Base-by-base conservation (phyloP, 53 echinoderm and acorn worm genomes). In the Stichopus horrens region DNA sequence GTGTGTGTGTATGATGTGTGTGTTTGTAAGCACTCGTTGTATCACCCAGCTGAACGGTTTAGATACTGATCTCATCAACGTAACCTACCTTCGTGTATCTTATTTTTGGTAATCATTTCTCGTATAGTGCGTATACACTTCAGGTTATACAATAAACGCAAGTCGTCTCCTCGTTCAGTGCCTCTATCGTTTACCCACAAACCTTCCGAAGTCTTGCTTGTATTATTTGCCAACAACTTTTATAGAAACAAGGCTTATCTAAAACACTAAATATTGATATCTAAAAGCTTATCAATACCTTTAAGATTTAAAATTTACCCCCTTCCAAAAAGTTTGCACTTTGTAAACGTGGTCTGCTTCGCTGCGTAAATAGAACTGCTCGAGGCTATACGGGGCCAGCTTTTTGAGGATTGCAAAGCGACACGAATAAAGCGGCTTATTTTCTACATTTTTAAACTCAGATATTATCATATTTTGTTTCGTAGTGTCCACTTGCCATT, bases 241-340 rank as follows among this genome's bases (percentile, higher is more conserved):
- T 37, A 57, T 56, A 21, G 10, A 57, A 58, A 81, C 81, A 81
- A 57, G 81, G 21, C 81, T 23, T 81, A 81, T 81, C 58, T 56
- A 58, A 21, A 57, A 58, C 81, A 81, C 81, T 58, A 54, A 81
- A 81, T 81, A 81, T 81, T 81, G 81, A 81, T 81, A 81, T 81
- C 81, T 13, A n/a, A 18, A 57, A 81, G 81, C 81, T 81, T 81
- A 55, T 81, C 81, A 81, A 53, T 53, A 9, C 57, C 58, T n/a
- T 58, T 58, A 21, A 81, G 81, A 81, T 81, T 81, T 81, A 81
- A 81, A 81, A 81, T 81, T 37, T 81, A 81, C 81, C 81, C 37
- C 71, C 71, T 71, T 81, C 81, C 52, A 81, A 37, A 37, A 57
- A 21, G 81, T 58, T 81, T 21, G 57, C 81, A 81, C 56, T 81